phyloP scores from a whole-genome alignment of 2,797 vertebrate genomes.

The Poecile montanus region DNA sequence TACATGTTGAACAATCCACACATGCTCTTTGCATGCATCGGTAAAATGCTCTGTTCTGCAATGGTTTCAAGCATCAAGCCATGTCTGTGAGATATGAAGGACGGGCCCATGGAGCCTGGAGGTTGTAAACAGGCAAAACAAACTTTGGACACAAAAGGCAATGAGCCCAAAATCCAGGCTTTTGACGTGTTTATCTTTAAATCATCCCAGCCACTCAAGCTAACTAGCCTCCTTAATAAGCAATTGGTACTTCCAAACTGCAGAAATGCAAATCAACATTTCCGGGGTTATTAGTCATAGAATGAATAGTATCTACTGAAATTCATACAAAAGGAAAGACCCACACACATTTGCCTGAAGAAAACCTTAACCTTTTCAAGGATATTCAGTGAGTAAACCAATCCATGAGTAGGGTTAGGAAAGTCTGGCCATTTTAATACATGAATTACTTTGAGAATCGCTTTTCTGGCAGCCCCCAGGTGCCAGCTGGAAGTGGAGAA shows the following conservation, averaged over 20 bases:
- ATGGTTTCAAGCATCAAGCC: background rate
- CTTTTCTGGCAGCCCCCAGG: background rate
- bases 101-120: background rate
- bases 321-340: background rate
- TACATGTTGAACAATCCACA: background rate
- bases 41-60: background rate
- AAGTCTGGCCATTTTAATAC: background rate
- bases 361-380: background rate
- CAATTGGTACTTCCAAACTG: background rate
- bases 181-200: background rate
- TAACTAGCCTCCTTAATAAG: background rate
- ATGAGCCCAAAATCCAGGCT: background rate
- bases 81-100: background rate
- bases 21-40: background rate
- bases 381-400: background rate
- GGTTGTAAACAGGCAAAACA: background rate
- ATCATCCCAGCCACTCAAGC: background rate
- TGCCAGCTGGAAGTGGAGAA: background rate
- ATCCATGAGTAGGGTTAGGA: background rate
- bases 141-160: background rate
- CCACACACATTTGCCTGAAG: background rate
- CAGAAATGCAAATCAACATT: background rate
- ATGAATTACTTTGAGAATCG: background rate
- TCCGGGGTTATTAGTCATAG: background rate
- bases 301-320: background rate